phyloP scores from a whole-genome alignment of 53 echinoderm and acorn worm species.

The Crossaster papposus region DNA sequence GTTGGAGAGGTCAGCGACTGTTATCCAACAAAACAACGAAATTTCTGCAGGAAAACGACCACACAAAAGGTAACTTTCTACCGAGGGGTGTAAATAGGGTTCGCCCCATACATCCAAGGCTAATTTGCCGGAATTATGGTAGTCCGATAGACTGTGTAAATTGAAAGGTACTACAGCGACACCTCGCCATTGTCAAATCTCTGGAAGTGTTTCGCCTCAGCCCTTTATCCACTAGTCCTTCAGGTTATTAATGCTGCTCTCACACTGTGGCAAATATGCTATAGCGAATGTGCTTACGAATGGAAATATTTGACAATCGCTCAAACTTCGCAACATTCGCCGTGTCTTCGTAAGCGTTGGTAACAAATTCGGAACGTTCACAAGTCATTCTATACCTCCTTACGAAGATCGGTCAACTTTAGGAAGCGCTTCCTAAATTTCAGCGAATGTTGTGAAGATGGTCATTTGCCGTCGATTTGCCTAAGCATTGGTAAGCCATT shows the following conservation, averaged over 20 bases:
- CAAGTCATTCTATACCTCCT: no score
- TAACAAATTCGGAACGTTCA: no score
- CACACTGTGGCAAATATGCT: no score
- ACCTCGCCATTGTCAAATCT: slow-evolving; percentile 36
- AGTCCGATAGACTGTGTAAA: slow-evolving; percentile 9
- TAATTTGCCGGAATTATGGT: slow-evolving; percentile 49
- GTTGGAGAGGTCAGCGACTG: neutral
- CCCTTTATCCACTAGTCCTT: slow-evolving; percentile 21
- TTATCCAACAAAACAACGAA: neutral
- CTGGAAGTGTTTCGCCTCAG: slow-evolving; percentile 34
- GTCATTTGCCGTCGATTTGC: no score
- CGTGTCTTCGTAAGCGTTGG: no score
- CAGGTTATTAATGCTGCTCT: slow-evolving; percentile 49
- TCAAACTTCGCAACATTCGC: no score
- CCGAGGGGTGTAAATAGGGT: neutral
- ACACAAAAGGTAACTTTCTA: slow-evolving; percentile 15
- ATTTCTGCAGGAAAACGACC: neutral
- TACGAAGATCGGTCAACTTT: no score
- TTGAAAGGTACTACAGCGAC: slow-evolving; percentile 33
- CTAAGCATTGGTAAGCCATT: no score
- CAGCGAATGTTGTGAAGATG: no score
- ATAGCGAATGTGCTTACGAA: no score
- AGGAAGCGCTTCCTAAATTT: no score
- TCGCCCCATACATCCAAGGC: neutral
- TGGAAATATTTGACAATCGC: no score